These are phyloP conservation scores for Bungarus multicinctus DNA, from an alignment of 2,113 vertebrate species.

Conservation along the genomic window DNA sequence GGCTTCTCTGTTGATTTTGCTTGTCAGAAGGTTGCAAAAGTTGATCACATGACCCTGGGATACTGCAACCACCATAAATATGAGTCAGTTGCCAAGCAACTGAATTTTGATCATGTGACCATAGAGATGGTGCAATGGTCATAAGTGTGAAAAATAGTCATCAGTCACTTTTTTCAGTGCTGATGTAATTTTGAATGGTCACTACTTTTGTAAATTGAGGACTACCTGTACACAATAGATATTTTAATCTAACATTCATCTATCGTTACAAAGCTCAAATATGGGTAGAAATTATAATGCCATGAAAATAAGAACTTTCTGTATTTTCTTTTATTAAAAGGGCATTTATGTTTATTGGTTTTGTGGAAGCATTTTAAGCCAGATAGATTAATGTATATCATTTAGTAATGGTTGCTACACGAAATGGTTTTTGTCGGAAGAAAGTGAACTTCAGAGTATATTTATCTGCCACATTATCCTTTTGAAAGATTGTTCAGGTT, in stretches of 20 bases:
- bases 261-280: not conserved
- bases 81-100: not conserved
- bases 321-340: conserved; percentile 15
- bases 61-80: too few species aligned
- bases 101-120: not conserved
- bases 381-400: not conserved
- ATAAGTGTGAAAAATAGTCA: not conserved
- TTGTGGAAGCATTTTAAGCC: not conserved
- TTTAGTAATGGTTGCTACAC: conserved; percentile 21
- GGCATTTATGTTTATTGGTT: not conserved
- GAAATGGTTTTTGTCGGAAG: conserved; percentile 26
- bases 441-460: conserved; percentile 31
- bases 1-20: too few species aligned
- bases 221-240: not conserved
- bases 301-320: conserved; percentile 30
- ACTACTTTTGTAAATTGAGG: not conserved
- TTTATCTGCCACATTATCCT: conserved; percentile 25
- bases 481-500: conserved; percentile 2
- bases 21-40: too few species aligned
- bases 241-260: not conserved
- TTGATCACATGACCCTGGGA: too few species aligned
- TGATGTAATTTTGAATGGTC: not conserved
- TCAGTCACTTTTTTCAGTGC: not conserved
- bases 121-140: not conserved
- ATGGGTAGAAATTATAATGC: conserved; percentile 23